Percentiles rank a stretch among this genome's conserved stretches.
These are phyloP conservation scores for Ondatra zibethicus DNA, from an alignment of 2,113 vertebrate genomes.

Conservation along the genomic window DNA sequence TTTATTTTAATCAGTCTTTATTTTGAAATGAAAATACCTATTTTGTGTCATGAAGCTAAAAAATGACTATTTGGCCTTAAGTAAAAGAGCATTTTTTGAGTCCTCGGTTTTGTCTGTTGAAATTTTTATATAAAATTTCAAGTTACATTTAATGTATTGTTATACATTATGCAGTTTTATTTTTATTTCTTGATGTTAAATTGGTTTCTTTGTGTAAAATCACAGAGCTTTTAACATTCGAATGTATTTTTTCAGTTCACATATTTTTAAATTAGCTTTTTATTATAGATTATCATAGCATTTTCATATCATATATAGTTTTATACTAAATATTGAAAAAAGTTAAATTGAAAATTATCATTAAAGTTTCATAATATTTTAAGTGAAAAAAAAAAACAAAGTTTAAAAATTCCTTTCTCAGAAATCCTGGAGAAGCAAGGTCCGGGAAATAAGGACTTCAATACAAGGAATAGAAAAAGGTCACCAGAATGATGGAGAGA, in stretches of 20 bases:
- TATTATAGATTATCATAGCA: not conserved
- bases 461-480: slow-evolving; percentile 70
- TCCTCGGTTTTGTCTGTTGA: not conserved
- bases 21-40: slow-evolving; percentile 10
- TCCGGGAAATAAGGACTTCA: slow-evolving; percentile 71
- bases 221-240: not conserved
- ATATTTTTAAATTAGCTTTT: not conserved
- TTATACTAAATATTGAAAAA: not conserved
- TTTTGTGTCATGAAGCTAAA: not conserved
- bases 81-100: not conserved
- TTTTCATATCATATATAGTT: not conserved
- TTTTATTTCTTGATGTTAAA: not conserved
- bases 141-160: not conserved
- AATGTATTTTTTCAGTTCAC: not conserved
- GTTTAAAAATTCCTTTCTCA: slow-evolving; percentile 63
- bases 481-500: slow-evolving; percentile 44
- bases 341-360: not conserved
- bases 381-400: slow-evolving; percentile 24
- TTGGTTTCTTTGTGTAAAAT: not conserved
- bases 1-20: slow-evolving; percentile 19
- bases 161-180: not conserved
- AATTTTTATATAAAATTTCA: not conserved
- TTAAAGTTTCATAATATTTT: not conserved
- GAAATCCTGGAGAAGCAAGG: slow-evolving; percentile 61
- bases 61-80: not conserved